Percentiles rank a stretch among this genome's conserved stretches.
These are phyloP conservation scores for Macroramphosus scolopax DNA, from an alignment of 2,797 vertebrate genomes.

Conservation along the genomic window DNA sequence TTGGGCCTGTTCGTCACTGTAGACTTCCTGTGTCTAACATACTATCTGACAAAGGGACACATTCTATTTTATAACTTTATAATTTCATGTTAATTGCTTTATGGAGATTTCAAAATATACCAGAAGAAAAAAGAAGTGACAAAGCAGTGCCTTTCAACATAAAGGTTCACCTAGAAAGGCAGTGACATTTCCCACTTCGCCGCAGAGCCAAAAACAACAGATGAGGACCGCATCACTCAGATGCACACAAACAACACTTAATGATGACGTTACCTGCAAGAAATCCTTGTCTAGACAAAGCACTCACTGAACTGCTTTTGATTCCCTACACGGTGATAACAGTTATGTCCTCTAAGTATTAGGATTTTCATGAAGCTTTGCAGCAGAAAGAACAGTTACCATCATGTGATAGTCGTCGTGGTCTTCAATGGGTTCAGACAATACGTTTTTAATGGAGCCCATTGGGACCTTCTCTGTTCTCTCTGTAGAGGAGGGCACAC, in stretches of 20 bases:
- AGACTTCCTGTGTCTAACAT: no score
- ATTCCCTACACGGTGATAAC: no score
- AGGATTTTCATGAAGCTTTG: neutral
- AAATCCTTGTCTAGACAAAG: neutral
- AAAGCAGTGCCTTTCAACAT: constrained; percentile 29
- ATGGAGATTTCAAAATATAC: no score
- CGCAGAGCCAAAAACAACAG: constrained; percentile 28
- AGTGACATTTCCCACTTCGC: constrained; percentile 48
- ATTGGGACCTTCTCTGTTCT: constrained; percentile 99
- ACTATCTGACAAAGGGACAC: no score
- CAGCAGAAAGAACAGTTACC: constrained; percentile 75
- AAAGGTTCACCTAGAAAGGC: constrained; percentile 57
- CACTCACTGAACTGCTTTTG: neutral
- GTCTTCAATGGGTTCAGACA: constrained; percentile 97
- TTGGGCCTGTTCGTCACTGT: no score
- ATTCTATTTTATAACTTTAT: no score
- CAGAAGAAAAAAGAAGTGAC: no score
- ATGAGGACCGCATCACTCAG: constrained; percentile 26
- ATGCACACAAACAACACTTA: neutral
- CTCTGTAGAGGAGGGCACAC: constrained; percentile 77
- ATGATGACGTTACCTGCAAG: neutral
- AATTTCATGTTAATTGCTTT: no score
- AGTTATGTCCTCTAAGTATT: neutral
- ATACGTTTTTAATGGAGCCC: constrained; percentile 99
- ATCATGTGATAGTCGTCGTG: constrained; percentile 99